Base-by-base conservation (phyloP, 2,888 invertebrate genomes). In the Eustalomyia histrio region DNA sequence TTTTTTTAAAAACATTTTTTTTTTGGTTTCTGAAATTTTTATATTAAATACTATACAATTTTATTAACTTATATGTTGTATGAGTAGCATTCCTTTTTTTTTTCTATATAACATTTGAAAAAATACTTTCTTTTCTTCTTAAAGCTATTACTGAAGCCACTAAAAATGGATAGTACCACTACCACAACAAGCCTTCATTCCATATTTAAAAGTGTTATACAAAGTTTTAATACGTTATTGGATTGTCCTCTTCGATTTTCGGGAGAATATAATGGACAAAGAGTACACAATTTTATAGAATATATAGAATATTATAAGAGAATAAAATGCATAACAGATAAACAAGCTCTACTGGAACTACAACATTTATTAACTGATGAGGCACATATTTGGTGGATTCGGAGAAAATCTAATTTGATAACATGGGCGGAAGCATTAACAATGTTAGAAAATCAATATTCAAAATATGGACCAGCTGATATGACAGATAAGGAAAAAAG, bases 301-400 rank as follows among this genome's bases (percentile, higher is more conserved):
- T 83, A 81, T 35, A 78, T 83, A 33, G 58, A 80, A n/a, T 58
- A 65, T 33, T 83, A 81, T 17, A 83, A 83, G 52, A 73, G 50
- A 16, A n/a, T 79, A 0, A 83, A 83, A 47, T 73, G 73, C 18
- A 79, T 83, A 53, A 21, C 17, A 10, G 83, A 83, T 61, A 69
- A 80, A n/a, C 80, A 81, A 65, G 78, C 80, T 21, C 47, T 83
- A 7, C 39, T 33, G 9, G 83, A 83, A 61, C 24, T 83, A 18
- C 79, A 79, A 24, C 61, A 76, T 57, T 57, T 83, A 6, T 35
- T 83, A 29, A 12, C 47, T 0, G 69, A 72, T 60, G 63, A 81
- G 18, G 80, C 79, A 0, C 35, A 67, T 35, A 10, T 53, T 10
- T 83, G 83, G 83, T 83, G 78, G 79, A n/a, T 69, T 24, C 33